phyloP scores from a whole-genome alignment of 2,888 invertebrate genomes.

The Gastracanthus pulcherrimus region DNA sequence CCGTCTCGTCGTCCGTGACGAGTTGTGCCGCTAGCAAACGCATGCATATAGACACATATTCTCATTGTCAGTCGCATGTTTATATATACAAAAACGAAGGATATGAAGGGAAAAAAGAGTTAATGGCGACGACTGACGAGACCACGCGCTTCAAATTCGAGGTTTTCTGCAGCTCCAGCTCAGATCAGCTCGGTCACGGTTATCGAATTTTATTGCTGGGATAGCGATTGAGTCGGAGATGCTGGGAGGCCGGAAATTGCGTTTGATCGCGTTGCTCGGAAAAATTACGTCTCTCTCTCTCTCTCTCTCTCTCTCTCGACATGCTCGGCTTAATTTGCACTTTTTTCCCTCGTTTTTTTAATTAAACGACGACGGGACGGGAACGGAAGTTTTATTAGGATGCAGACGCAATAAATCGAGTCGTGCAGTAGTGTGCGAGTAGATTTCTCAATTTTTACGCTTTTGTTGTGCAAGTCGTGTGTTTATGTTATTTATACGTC shows the following conservation, averaged over 20 bases:
- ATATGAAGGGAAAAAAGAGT: background rate
- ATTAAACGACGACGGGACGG: slow-evolving; percentile 1
- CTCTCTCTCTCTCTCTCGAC: background rate
- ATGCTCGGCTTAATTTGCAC: background rate
- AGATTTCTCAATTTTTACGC: background rate
- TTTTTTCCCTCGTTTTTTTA: slow-evolving; percentile 2
- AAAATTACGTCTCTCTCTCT: slow-evolving; percentile 8
- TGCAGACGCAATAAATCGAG: background rate
- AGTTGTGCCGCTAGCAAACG: no score
- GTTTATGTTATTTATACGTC: no score
- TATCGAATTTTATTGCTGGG: slow-evolving; percentile 32
- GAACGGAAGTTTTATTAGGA: background rate
- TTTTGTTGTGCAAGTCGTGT: background rate
- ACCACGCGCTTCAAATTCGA: background rate
- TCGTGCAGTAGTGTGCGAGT: background rate
- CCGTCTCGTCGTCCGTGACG: no score
- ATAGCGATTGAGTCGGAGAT: no score
- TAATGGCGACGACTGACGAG: no score
- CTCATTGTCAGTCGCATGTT: no score
- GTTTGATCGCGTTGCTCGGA: slow-evolving; percentile 1
- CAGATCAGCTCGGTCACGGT: background rate
- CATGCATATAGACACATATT: no score
- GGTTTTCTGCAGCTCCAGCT: background rate
- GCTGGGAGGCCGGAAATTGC: slow-evolving; percentile 17
- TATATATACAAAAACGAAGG: no score